Evolutionary conservation across 2,797 vertebrate species (phyloP), one percentile per base, ranked within the genome.

Genomic region (Odontamblyopus lacepedii): DNA sequence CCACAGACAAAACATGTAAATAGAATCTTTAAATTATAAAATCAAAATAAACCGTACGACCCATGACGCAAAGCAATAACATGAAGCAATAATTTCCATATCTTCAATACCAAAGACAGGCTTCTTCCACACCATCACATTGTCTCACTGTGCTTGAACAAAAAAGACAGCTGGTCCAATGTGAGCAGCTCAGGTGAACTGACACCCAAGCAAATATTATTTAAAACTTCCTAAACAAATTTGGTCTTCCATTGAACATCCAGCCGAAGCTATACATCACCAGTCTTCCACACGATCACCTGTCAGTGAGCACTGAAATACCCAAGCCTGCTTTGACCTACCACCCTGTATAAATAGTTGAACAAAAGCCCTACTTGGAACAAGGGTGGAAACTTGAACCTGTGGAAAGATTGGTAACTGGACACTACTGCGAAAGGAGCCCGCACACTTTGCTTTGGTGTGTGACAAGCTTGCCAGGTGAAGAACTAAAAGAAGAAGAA

Each of bases 371-470:
- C 13, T 41, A 3, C 81, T 81, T 83, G 60, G 56, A 32, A 76
- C 72, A 57, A 77, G 72, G 78, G 84, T 72, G n/a, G 82, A 89
- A 90, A 91, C 72, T 78, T 63, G 81, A 91, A 75, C 82, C 78
- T 68, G 12, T 0, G 69, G 70, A 65, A 66, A 78, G 79, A 73
- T 60, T 72, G 67, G 82, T 82, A 89, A 91, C 77, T 66, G 70
- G 71, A 90, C 60, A 78, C 48, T 27, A n/a, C 63, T 29, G 4
- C 27, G n/a, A 6, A 56, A 63, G 65, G 30, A 76, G 68, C 51
- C 71, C 53, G 72, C 29, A 55, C 63, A 30, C 30, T 72, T 63
- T 60, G 62, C 50, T 73, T 61, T 61, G 55, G 44, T 50, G 35
- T 55, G 61, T 11, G 41, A 30, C 50, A n/a, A 26, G n/a, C n/a